Evolutionary conservation across 2,888 invertebrate species (phyloP).

Genomic region (Pterostichus madidus): DNA sequence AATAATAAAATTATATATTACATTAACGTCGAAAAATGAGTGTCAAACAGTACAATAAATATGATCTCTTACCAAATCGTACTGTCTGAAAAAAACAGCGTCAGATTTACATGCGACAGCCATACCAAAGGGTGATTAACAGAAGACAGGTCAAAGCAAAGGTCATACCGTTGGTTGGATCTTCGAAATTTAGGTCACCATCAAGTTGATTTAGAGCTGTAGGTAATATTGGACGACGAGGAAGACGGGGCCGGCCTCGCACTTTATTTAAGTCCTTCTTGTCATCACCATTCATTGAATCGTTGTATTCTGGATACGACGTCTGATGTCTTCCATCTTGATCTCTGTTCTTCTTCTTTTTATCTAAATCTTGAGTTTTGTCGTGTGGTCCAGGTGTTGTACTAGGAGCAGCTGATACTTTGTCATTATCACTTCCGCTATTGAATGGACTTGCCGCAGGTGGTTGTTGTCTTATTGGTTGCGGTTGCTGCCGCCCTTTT

Average conservation of each 20-base stretch:
- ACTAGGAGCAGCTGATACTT: background rate
- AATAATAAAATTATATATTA: background rate
- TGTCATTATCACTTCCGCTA: background rate
- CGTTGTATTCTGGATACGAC: constrained; percentile 22
- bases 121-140: constrained; percentile 8
- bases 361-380: background rate
- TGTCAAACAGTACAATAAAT: too few relatives aligned
- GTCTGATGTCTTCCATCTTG: background rate
- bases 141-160: background rate
- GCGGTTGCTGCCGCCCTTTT: background rate
- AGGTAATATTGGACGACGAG: background rate
- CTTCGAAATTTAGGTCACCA: background rate
- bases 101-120: background rate
- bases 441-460: background rate
- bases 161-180: background rate
- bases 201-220: background rate
- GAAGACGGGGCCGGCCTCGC: background rate
- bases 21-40: background rate
- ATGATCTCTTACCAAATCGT: too few relatives aligned
- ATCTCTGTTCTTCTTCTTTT: background rate
- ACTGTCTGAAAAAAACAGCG: too few relatives aligned
- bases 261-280: background rate
- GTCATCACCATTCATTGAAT: constrained; percentile 9
- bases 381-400: constrained; percentile 6
- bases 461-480: background rate